Evolutionary conservation across 2,888 invertebrate genomes (phyloP).

Genomic region (Drosophila greeni): DNA sequence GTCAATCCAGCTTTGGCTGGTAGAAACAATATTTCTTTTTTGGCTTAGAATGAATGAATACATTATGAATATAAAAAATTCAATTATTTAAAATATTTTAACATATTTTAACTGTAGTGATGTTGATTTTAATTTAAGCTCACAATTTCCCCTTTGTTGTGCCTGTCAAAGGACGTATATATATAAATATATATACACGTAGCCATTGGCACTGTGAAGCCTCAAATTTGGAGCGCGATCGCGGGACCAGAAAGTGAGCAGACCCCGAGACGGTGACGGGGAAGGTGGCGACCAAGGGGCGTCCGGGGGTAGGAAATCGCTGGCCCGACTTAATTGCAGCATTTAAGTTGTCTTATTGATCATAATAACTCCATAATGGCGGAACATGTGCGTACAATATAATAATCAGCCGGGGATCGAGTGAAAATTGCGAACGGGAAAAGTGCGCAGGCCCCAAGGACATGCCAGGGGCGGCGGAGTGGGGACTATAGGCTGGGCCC

Average conservation of each 20-base stretch:
- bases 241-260: constrained; percentile 33
- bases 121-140: neutral
- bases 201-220: constrained; percentile 65
- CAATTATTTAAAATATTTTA: too few species aligned
- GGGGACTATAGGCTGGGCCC: neutral
- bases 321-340: constrained; percentile 78
- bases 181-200: constrained; percentile 21
- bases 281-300: neutral
- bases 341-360: constrained; percentile 79
- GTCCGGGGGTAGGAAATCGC: constrained; percentile 34
- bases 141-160: neutral
- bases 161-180: constrained; percentile 1
- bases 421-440: constrained; percentile 72
- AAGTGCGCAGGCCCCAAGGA: constrained; percentile 40
- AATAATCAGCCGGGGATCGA: constrained; percentile 67
- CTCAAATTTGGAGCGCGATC: constrained; percentile 68
- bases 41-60: too few species aligned
- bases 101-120: too few species aligned
- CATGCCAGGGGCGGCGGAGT: constrained; percentile 8
- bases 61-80: too few species aligned
- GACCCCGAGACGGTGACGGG: constrained; percentile 16
- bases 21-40: too few species aligned
- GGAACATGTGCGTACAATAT: constrained; percentile 78
- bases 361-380: constrained; percentile 79
- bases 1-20: too few species aligned